A percentile compares a stretch with the other conserved stretches of the same genome.
Conservation (phyloP, 2,113 vertebrate species). For the Ifrita kowaldi region DNA sequence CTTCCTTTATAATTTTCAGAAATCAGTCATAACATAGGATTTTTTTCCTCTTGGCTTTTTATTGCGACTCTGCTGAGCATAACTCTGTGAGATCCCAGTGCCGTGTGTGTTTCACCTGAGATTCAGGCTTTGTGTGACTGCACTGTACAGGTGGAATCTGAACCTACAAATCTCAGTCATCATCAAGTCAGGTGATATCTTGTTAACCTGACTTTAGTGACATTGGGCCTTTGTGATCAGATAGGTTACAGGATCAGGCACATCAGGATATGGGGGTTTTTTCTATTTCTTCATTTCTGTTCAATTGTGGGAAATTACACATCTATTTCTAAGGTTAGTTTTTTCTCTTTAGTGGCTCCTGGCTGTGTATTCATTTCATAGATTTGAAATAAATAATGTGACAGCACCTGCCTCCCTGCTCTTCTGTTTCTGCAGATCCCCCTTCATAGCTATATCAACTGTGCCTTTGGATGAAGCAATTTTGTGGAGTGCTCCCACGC, state of each 20-base stretch:
- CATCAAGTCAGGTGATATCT: not conserved
- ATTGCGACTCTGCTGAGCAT: not conserved
- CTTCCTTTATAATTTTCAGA: not conserved
- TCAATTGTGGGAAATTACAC: not conserved
- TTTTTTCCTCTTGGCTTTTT: not conserved
- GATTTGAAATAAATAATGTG: not conserved
- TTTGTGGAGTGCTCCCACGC: not conserved
- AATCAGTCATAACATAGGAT: not conserved
- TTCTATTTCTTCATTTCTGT: not conserved
- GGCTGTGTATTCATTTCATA: not conserved
- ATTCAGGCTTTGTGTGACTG: not conserved
- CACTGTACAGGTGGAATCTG: not conserved
- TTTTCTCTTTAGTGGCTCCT: not conserved
- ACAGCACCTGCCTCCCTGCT: not conserved
- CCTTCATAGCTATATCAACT: not conserved
- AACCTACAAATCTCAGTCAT: not conserved
- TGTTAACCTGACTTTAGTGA: not conserved
- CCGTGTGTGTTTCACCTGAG: not conserved
- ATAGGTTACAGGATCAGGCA: not conserved
- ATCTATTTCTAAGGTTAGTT: not conserved
- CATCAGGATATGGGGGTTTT: not conserved
- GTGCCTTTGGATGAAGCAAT: not conserved
- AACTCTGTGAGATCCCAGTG: not conserved
- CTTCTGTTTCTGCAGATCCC: not conserved
- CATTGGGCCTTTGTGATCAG: not conserved